Percentiles rank a stretch among this genome's conserved stretches.
These are phyloP conservation scores for Dryomyza anilis DNA, from an alignment of 2,888 invertebrate species.

Conservation along the genomic window DNA sequence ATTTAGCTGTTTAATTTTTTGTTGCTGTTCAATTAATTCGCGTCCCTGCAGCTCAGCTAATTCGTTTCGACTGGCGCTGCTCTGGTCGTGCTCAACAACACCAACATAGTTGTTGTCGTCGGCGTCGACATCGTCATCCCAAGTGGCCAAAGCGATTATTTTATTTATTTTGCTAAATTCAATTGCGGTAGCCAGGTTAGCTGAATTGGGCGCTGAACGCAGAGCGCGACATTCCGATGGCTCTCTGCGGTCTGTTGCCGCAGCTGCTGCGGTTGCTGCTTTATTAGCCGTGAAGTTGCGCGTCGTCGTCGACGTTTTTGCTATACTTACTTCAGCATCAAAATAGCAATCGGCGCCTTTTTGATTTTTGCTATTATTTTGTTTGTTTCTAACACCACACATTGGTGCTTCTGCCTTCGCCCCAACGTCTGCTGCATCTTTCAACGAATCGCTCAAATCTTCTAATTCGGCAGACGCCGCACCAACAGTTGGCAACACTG, in stretches of 20 bases:
- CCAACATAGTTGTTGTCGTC: too few species aligned
- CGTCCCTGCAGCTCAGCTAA: conserved; percentile 46
- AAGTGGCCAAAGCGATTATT: background rate
- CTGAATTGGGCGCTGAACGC: background rate
- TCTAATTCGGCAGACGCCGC: conserved; percentile 36
- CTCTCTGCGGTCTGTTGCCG: background rate
- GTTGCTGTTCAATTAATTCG: conserved; percentile 33
- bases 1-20: conserved; percentile 28
- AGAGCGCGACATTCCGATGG: background rate
- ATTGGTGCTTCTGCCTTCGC: background rate
- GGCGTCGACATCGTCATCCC: background rate
- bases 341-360: conserved; percentile 19
- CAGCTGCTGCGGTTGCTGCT: background rate
- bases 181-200: background rate
- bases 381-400: conserved; percentile 27
- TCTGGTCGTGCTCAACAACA: conserved; percentile 2
- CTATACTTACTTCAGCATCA: conserved; percentile 47
- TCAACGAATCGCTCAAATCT: conserved; percentile 44
- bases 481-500: background rate
- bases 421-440: conserved; percentile 2
- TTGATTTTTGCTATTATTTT: background rate
- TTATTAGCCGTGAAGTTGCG: conserved; percentile 31
- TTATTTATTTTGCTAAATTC: conserved; percentile 4
- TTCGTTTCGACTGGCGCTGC: conserved; percentile 49
- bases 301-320: too few species aligned